phyloP scores from a whole-genome alignment of 2,888 invertebrate genomes.

The Herminia tarsipennalis region DNA sequence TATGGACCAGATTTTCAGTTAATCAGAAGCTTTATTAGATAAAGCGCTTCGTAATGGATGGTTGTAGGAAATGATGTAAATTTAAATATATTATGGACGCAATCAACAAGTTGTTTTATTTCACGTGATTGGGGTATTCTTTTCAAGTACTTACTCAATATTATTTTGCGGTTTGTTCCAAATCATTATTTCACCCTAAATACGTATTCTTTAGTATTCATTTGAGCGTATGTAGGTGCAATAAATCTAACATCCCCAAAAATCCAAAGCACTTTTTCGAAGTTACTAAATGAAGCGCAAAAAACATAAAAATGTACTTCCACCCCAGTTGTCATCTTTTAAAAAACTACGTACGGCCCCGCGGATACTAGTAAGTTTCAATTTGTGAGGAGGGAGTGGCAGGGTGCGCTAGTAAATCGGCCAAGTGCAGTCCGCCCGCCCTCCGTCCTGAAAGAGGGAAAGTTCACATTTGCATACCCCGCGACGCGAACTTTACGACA shows the following conservation, averaged over 20 bases:
- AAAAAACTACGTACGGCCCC: constrained; percentile 21
- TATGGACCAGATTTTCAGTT: too few relatives aligned
- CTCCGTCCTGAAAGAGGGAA: constrained; percentile 66
- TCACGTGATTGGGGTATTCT: not conserved
- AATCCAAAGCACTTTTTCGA: not conserved
- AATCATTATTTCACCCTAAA: too few relatives aligned
- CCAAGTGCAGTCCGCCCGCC: constrained; percentile 70
- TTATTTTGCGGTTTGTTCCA: too few relatives aligned
- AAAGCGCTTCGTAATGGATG: too few relatives aligned
- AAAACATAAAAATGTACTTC: constrained; percentile 5
- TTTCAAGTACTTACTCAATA: too few relatives aligned
- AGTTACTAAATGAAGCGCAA: not conserved
- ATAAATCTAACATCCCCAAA: too few relatives aligned
- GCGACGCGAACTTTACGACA: constrained; percentile 48
- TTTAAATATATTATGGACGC: too few relatives aligned
- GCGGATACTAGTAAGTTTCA: constrained; percentile 55
- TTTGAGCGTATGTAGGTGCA: too few relatives aligned
- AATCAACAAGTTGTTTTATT: constrained; percentile 2
- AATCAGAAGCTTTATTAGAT: too few relatives aligned
- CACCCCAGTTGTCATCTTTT: constrained; percentile 14
- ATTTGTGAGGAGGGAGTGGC: constrained; percentile 49
- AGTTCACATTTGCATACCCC: constrained; percentile 79
- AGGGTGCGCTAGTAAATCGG: constrained; percentile 72
- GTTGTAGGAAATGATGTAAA: too few relatives aligned
- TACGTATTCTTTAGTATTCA: too few relatives aligned